Evolutionary conservation across 2,888 invertebrate species (phyloP), one percentile per base, ranked within the genome.

Genomic region (Pachydiplax longipennis): DNA sequence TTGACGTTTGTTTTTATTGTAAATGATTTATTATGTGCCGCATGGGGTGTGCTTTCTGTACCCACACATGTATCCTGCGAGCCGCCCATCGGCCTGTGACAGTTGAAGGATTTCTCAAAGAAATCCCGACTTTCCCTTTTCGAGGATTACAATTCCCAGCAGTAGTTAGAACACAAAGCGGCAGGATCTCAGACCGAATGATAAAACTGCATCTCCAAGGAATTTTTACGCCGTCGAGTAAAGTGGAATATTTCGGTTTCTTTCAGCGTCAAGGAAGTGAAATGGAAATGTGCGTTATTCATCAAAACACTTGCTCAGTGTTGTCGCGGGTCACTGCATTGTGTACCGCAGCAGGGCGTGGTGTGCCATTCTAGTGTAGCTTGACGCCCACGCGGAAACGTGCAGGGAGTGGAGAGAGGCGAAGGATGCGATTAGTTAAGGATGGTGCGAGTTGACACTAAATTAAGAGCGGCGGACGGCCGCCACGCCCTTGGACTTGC

Each of bases 271-370:
- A 13, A 31, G 31, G 31, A 25, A 73, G 31, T 73, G 13, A 31
- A 73, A 73, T 25, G 31, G 31, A 25, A 73, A 31, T 73, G 73
- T 25, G 73, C 73, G 73, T 73, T 73, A 73, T 73, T 73, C 73
- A 73, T 73, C 73, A 73, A 73, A 73, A 73, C 73, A 73, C 73
- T 73, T 73, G 73, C 73, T 73, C 31, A 12, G 31, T 73, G 31
- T 73, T 73, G 73, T 73, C 73, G 73, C 73, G 73, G 73, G 73
- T 73, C 73, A 73, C 73, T 73, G 73, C 73, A 73, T 73, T 73
- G 73, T 73, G 73, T 73, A 73, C 73, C 73, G 73, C 73, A 73
- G 31, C 25, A 31, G 73, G 73, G 73, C 73, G 73, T 73, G 73
- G 73, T 73, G 73, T 73, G 25, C 73, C 31, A 73, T 73, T 73